Evolutionary conservation across 1,140 invertebrate species (phyloP).

Genomic region (Bombus sibiricus): DNA sequence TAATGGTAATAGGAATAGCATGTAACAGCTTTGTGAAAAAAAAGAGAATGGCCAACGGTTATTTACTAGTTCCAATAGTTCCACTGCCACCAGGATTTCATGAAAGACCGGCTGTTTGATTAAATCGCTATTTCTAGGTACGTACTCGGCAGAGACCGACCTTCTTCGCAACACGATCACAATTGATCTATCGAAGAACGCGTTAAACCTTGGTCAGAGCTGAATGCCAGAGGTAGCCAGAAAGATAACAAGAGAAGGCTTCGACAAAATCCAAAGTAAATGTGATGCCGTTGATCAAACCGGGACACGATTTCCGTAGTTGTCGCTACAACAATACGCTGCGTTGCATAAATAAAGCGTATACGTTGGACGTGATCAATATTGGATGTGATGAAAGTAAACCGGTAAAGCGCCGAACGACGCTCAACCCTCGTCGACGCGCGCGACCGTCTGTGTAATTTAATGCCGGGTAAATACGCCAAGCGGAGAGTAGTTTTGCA

Average conservation of each 20-base stretch:
- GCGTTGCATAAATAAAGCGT: slow-evolving; percentile 78
- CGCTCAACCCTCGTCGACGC: slow-evolving; percentile 72
- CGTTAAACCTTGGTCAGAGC: not conserved
- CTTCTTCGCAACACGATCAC: not conserved
- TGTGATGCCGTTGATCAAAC: slow-evolving; percentile 42
- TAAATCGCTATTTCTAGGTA: not conserved
- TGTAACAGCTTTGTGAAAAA: not conserved
- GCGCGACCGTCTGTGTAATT: slow-evolving; percentile 77
- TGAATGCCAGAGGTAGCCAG: not conserved
- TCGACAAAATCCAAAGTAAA: slow-evolving; percentile 47
- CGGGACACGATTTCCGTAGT: slow-evolving; percentile 53
- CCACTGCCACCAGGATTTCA: not conserved
- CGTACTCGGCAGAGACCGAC: too few species aligned
- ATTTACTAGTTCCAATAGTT: not conserved
- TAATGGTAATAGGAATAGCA: not conserved
- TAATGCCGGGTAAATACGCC: slow-evolving; percentile 80
- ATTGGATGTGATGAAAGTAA: slow-evolving; percentile 82
- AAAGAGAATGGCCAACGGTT: not conserved
- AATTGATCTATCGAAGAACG: not conserved
- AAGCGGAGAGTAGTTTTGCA: slow-evolving; percentile 76
- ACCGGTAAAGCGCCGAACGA: slow-evolving; percentile 64
- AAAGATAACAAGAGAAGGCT: slow-evolving; percentile 11
- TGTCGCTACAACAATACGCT: slow-evolving; percentile 53
- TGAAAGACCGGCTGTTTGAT: not conserved
- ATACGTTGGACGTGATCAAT: slow-evolving; percentile 76